Evolutionary conservation across 2,113 vertebrate species (phyloP), one percentile per base, ranked within the genome.

Genomic region (Hassar affinis): DNA sequence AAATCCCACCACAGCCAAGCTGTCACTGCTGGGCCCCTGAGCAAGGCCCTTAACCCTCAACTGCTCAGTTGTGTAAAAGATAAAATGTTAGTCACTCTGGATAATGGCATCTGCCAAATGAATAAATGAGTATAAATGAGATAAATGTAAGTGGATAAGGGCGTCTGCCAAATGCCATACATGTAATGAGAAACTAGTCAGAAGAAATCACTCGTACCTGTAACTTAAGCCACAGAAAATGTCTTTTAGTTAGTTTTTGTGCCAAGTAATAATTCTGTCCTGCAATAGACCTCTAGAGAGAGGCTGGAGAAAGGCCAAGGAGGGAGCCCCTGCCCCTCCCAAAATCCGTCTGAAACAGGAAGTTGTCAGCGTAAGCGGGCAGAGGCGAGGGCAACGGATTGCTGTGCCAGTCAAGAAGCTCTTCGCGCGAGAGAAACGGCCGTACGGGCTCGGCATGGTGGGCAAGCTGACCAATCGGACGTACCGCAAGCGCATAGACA

Each of bases 401-500:
- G 94, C 95, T 0, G 93, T 99, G 2, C 97, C 98, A 0, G 97
- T 99, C 77, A 96, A 97, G 90, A 99, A 98, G 91, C 95, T 99
- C 62, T 99, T 99, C 1, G 95, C 97, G 81, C 94, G 96, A 78
- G 97, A 99, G 92, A 99, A 99, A 93, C 91, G 98, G 82, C 97
- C 98, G 0, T 99, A 99, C 0, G 97, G 98, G 9, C 91, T 99
- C 89, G 98, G 98, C 75, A 99, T 99, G 96, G 97, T 99, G 82
- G 98, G 98, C 14, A 96, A 96, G 88, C 95, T 98, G 76, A 99
- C 97, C n/a, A 99, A 99, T 93, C 96, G 98, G 54, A 97, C 97
- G 0, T 99, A 99, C 91, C 97, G 98, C 91, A 98, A 98, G 90
- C 96, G 97, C 82, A 99, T 99, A 0, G 98, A 99, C 94, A 99